Base-by-base conservation (phyloP, 2,797 vertebrate species). In the Philypnodon macrostomus region DNA sequence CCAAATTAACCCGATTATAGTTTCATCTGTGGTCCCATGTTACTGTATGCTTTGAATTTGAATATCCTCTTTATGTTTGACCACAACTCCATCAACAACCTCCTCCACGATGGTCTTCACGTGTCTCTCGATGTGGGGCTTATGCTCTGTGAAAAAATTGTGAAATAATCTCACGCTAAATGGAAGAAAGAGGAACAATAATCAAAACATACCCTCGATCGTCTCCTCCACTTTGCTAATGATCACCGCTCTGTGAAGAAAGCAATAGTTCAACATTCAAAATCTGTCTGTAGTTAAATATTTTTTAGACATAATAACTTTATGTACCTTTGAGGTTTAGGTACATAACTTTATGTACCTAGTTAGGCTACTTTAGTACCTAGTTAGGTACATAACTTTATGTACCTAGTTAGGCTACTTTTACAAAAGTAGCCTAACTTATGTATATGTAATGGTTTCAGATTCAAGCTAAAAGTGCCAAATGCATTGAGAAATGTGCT, bases 81-180 rank as follows among this genome's bases (percentile, higher is more conserved):
- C 63, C 24, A 89, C 81, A 41, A 35, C 14, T 4, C 88, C 87
- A 52, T 89, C 69, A 2, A 87, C 1, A 0, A 89, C 4, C 24
- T 86, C 47, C 63, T 89, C 84, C 36, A 71, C 47, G 2, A 88
- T 86, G 59, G 67, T 60, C 75, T 58, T 87, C 63, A 81, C 76
- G 16, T 81, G 53, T 52, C 67, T 76, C 76, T 89, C 84, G 0
- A 83, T 1, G 31, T 74, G 75, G 6, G 73, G 80, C 37, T 75
- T 82, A 7, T 35, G 8, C 49, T 73, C 88, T 88, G 55, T 18
- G 19, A 24, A 53, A 10, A 40, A 21, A 29, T 1, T 7, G 36
- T 2, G 16, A 10, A 16, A 47, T 1, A 7, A 26, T 4, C 3
- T 26, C 1, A 8, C 9, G 1, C 11, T 32, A 12, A 33, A 18